A percentile compares a stretch with the other conserved stretches of the same genome.
These are phyloP conservation scores for Pachypeltis micranthus DNA, from an alignment of 1,140 invertebrate genomes.

Conservation along the genomic window DNA sequence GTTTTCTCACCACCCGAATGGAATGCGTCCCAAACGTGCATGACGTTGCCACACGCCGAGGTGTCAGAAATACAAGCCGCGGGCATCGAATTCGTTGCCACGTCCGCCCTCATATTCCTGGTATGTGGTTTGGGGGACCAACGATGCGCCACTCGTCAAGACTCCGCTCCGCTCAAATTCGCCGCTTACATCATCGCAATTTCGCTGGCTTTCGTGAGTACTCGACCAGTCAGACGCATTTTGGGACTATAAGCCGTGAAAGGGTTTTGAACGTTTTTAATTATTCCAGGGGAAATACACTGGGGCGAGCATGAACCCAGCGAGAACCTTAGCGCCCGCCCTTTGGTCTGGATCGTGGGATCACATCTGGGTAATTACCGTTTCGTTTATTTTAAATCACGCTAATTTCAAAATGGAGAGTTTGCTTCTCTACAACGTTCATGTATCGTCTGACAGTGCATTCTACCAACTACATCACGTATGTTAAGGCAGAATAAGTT, in stretches of 20 bases:
- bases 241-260: too few relatives aligned
- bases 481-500: too few relatives aligned
- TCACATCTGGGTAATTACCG: conserved; percentile 43
- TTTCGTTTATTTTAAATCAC: too few relatives aligned
- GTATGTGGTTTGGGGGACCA: conserved; percentile 52
- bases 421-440: too few relatives aligned
- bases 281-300: conserved; percentile 37
- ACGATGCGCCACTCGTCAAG: conserved; percentile 41
- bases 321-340: conserved; percentile 41
- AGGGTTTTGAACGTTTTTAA: too few relatives aligned
- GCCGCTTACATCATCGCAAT: conserved; percentile 47
- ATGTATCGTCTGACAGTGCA: too few relatives aligned
- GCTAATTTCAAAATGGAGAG: too few relatives aligned
- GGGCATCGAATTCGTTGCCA: conserved; percentile 45
- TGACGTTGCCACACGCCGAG: conserved; percentile 40
- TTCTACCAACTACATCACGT: too few relatives aligned
- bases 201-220: conserved; percentile 39
- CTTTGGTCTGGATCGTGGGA: conserved; percentile 36
- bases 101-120: conserved; percentile 45
- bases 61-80: conserved; percentile 38
- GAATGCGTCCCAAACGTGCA: conserved; percentile 38
- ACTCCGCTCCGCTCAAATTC: conserved; percentile 47
- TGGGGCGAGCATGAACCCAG: conserved; percentile 45
- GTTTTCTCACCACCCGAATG: not conserved
- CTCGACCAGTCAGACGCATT: not conserved